Evolutionary conservation across 2,113 vertebrate genomes (phyloP), one percentile per base, ranked within the genome.

Genomic region (Balaeniceps rex): DNA sequence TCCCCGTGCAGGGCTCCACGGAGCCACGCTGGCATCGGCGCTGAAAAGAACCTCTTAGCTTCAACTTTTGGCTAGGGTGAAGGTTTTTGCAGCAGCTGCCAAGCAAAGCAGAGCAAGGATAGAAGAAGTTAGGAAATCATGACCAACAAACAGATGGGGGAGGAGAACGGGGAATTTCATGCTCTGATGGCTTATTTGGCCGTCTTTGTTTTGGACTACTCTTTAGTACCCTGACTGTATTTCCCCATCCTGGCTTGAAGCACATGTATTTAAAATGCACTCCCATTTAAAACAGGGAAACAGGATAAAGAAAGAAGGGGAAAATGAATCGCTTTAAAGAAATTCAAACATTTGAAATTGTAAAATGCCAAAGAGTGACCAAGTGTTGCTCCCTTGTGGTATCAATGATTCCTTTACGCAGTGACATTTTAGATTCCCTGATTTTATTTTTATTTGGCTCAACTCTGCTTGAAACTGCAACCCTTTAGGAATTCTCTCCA

Each of bases 401-500:
- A 44, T 57, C 40, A 23, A 61, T 63, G 14, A 57, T 61, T 92
- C 38, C 19, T 90, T 92, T 75, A 31, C 0, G 6, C 76, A 42
- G 49, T 65, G 90, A 61, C 82, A 84, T 88, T 96, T 97, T 54
- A 72, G 55, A 49, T 72, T 84, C 28, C 18, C 6, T 40, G 21
- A 5, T 55, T 93, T 93, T 75, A 22, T 71, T 94, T 94, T 95
- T 72, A 49, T 91, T 92, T 87, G 34, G 22, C 34, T 93, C 15
- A 2, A 9, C 86, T 93, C 64, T 71, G 36, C 57, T 78, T 72
- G 44, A 57, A 80, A 72, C n/a, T 63, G 52, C 80, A 96, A 74
- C 85, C 91, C 91, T 83, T 94, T 49, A 92, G 91, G 91, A 95
- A 82, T 96, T 90, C 46, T 88, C 51, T 92, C 88, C 83, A 71